Conservation (phyloP, 1,140 invertebrate genomes). For the roundworm (Caenorhabditis elegans) region DNA sequence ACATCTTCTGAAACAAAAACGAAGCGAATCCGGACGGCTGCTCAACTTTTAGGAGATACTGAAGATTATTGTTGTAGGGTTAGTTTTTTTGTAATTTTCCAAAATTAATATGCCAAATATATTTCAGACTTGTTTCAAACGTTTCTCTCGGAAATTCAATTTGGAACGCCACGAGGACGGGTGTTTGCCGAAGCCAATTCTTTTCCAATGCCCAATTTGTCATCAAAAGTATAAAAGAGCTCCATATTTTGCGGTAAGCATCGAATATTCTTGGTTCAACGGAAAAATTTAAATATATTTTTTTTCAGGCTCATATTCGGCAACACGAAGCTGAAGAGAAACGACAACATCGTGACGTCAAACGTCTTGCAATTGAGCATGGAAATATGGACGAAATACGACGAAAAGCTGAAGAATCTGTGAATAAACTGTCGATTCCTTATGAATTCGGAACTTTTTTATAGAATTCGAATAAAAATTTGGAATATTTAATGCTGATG, state of each 20-base stretch:
- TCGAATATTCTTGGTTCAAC: no score
- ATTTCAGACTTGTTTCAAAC: slow-evolving; percentile 35
- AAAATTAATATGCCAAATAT: background rate
- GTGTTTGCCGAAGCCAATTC: background rate
- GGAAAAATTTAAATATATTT: no score
- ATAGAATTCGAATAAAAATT: background rate
- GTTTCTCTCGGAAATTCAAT: slow-evolving; percentile 9
- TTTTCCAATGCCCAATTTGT: slow-evolving; percentile 11
- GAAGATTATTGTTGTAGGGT: slow-evolving; percentile 24
- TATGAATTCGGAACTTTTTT: background rate
- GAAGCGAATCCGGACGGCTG: background rate
- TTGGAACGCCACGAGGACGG: background rate
- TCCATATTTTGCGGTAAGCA: slow-evolving; percentile 21
- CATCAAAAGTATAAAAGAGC: background rate
- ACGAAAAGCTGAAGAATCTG: background rate
- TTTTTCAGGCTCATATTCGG: slow-evolving; percentile 21
- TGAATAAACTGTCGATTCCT: background rate
- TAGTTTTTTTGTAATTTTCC: background rate
- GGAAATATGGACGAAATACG: background rate
- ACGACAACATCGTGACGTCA: background rate
- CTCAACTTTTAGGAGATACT: slow-evolving; percentile 7
- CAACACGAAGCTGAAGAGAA: slow-evolving; percentile 15
- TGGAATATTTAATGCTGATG: background rate
- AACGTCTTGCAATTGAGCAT: background rate
- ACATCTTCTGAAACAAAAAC: background rate